Base-by-base conservation (phyloP, 2,113 vertebrate species). In the Lucifuga dentata region DNA sequence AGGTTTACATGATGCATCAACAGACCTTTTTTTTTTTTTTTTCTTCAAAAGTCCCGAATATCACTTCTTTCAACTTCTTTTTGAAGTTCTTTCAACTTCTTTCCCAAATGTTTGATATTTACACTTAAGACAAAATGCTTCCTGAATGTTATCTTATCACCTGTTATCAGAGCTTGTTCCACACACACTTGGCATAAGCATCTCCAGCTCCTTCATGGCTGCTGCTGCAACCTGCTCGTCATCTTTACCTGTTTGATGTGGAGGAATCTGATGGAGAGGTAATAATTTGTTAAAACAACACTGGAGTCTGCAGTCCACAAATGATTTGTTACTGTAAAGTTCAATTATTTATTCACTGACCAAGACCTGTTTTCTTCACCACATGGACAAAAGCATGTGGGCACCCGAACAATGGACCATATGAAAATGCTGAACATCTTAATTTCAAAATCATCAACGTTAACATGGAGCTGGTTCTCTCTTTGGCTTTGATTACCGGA, bases 211-310 rank as follows among this genome's bases (percentile, higher is more conserved):
- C 41, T 95, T 95, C 59, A 98, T 92, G 15, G 95, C 96, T 59
- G 96, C 94, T 11, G 93, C 94, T 4, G 95, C 95, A 0, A 98
- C 93, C 32, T 95, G 95, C 53, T 96, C 92, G 8, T 98, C 96
- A 16, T 96, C 94, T 21, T 93, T 94, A 51, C 95, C 94, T 79
- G 95, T 60, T 21, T 50, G 11, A 2, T 1, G 1, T 0, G 49
- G 24, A 10, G 60, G 45, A 59, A 74, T n/a, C 81, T 84, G 29
- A 58, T 7, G 11, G 15, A 43, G 21, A 58, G 0, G 12, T 8
- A 0, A 38, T 5, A 55, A 32, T 36, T 13, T 29, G 8, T 2
- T 7, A 44, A 44, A 73, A 13, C 20, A 39, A 10, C 20, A n/a
- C n/a, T n/a, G n/a, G n/a, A n/a, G n/a, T n/a, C n/a, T n/a, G n/a